Conservation (phyloP, 2,113 vertebrate genomes). For the Hippocampus zosterae region DNA sequence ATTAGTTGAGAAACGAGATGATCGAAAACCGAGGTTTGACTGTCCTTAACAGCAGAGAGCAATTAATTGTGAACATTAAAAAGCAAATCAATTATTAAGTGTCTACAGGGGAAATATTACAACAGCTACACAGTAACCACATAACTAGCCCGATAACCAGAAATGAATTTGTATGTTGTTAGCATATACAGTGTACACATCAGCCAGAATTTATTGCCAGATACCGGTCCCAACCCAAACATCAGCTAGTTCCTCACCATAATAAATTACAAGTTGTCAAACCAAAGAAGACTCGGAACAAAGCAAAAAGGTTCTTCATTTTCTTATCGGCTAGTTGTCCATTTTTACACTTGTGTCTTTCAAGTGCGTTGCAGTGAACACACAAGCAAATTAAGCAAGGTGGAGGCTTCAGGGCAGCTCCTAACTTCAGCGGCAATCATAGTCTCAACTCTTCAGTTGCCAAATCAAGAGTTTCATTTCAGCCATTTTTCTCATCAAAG, state of each 20-base stretch:
- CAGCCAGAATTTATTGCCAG: background rate
- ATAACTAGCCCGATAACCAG: background rate
- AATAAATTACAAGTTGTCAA: background rate
- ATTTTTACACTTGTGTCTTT: background rate
- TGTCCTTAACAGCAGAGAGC: background rate
- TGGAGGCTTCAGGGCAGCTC: background rate
- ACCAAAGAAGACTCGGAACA: background rate
- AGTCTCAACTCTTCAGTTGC: background rate
- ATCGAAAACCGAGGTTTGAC: too few species aligned
- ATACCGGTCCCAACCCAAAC: too few species aligned
- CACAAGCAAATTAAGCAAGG: background rate
- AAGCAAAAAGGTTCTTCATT: background rate
- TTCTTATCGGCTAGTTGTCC: background rate
- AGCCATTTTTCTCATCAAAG: background rate
- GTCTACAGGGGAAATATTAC: background rate
- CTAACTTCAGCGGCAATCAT: background rate
- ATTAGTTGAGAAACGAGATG: too few species aligned
- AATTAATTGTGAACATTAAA: background rate
- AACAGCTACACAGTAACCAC: background rate
- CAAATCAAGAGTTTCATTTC: background rate
- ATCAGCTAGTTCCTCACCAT: background rate
- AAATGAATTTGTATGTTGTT: background rate
- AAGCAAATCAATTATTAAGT: background rate
- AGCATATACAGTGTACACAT: background rate
- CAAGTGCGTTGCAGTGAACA: background rate